phyloP scores from a whole-genome alignment of 2,797 vertebrate genomes.

The Salarias fasciatus region DNA sequence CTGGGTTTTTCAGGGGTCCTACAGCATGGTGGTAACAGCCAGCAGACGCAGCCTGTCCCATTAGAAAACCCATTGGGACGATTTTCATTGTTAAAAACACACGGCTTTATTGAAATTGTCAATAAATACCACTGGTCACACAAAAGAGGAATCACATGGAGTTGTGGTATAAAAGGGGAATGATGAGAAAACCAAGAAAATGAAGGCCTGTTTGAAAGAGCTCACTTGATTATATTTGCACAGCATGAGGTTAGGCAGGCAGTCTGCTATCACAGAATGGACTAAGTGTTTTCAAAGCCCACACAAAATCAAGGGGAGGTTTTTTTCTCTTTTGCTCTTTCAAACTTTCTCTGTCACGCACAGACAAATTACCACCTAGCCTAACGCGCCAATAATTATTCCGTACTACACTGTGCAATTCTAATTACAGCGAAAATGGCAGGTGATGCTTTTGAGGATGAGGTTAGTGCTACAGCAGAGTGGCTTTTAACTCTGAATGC shows the following conservation, averaged over 20 bases:
- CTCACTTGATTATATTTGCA: slow-evolving; percentile 52
- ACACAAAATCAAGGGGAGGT: slow-evolving; percentile 44
- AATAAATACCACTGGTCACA: slow-evolving; percentile 2
- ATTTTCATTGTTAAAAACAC: no score
- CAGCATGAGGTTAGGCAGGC: slow-evolving; percentile 53
- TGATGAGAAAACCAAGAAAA: slow-evolving; percentile 36
- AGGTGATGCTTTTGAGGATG: not conserved
- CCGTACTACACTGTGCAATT: no score
- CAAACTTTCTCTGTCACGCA: slow-evolving; percentile 17
- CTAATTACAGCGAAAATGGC: not conserved
- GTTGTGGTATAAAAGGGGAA: slow-evolving; percentile 25
- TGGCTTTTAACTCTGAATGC: not conserved
- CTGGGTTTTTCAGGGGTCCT: no score
- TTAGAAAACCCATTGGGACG: no score
- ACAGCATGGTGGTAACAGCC: no score
- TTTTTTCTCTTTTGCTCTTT: slow-evolving; percentile 14
- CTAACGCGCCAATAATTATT: no score
- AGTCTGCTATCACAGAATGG: slow-evolving; percentile 44
- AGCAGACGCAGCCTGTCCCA: not conserved
- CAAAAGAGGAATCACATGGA: slow-evolving; percentile 17
- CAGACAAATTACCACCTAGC: not conserved
- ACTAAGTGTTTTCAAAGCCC: slow-evolving; percentile 49
- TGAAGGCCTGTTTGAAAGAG: slow-evolving; percentile 39
- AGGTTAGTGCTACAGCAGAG: not conserved
- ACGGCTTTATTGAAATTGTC: no score